A percentile compares a stretch with the other conserved stretches of the same genome.
These are phyloP conservation scores for Parochlus steinenii DNA, from an alignment of 2,888 invertebrate species.

Conservation along the genomic window DNA sequence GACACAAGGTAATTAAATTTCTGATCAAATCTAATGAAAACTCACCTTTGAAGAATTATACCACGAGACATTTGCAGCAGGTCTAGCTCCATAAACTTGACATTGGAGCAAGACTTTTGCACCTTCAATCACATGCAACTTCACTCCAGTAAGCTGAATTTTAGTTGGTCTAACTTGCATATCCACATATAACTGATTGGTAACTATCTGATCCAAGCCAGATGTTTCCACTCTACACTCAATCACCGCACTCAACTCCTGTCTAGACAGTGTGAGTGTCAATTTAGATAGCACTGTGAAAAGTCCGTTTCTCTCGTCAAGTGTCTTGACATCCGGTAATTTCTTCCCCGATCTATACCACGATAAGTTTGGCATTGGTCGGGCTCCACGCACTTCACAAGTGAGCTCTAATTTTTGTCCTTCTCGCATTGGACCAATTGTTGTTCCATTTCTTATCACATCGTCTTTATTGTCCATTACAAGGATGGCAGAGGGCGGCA, in stretches of 20 bases:
- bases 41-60: conserved; percentile 54
- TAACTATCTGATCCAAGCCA: conserved; percentile 34
- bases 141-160: conserved; percentile 58
- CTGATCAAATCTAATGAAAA: no score
- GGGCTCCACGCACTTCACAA: conserved; percentile 51
- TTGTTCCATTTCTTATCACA: conserved; percentile 37
- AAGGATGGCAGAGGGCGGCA: conserved; percentile 61
- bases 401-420: conserved; percentile 25
- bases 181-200: conserved; percentile 32
- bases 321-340: conserved; percentile 38
- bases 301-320: conserved; percentile 36
- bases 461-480: conserved; percentile 48
- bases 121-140: conserved; percentile 64
- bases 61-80: conserved; percentile 73
- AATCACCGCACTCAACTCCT: conserved; percentile 49
- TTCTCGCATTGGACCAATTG: conserved; percentile 30
- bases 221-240: conserved; percentile 53
- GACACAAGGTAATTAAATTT: no score
- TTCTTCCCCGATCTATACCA: conserved; percentile 68
- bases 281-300: conserved; percentile 47
- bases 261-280: conserved; percentile 43
- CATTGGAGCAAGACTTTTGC: conserved; percentile 65
- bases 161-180: conserved; percentile 66
- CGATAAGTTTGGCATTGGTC: conserved; percentile 66
- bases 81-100: conserved; percentile 59